Base-by-base conservation (phyloP, 2,888 invertebrate genomes). In the Pachymerium ferrugineum region DNA sequence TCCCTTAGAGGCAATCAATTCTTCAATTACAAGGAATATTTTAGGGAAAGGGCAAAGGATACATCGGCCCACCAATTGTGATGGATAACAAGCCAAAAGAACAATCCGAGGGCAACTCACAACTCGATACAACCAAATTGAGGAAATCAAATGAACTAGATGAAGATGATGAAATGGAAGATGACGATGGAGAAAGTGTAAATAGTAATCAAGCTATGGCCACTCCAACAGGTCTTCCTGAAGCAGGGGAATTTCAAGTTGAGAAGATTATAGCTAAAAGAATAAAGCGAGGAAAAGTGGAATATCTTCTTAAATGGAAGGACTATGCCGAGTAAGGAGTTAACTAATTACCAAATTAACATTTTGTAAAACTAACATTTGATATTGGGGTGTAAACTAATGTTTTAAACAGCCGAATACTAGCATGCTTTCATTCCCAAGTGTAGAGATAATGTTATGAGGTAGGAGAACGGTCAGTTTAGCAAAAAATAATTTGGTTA, bases 201-300 rank as follows among this genome's bases (percentile, higher is more conserved):
- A 75, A 38, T 31, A 75, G 54, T 74, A 74, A 70, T 67, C 74
- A 54, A 73, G 74, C 16, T 74, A 70, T 38, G 70, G 33, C 38
- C 70, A 72, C 72, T 12, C 38, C 72, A 25, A 28, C 47, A 16
- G 72, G 25, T 30, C 47, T 19, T 16, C 77, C 74, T 5, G 78
- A 78, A 19, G 77, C 75, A 79, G 93, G 94, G 80, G 92, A 94
- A 81, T 94, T 89, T 81, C 91, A 91, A 14, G 96, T 97, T 0
- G 96, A 96, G 81, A 93, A 93, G 81, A 93, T 96, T 10, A 85
- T 95, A 73, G 94, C 96, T 81, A 88, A 91, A 78, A 86, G 94
- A 77, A 87, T 92, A 12, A 85, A 88, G 76, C 88, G 88, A 78
- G 91, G 90, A 0, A 89, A 88, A 82, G 88, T 89, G 71, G 86